Conservation (phyloP, 2,113 vertebrate species). For the Toxotes jaculatrix region DNA sequence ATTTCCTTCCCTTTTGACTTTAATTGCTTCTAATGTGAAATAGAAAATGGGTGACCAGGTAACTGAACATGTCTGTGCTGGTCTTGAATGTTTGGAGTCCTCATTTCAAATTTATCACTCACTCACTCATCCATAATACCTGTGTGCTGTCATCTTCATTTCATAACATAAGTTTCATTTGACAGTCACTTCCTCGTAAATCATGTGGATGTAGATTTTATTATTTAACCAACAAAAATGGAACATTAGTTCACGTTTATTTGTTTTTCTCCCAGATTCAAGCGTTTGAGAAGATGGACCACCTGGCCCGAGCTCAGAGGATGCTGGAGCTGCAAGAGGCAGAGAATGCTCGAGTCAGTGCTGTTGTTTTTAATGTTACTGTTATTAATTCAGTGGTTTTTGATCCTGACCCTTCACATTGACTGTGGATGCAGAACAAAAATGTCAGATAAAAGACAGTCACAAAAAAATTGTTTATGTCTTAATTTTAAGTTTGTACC, state of each 20-base stretch:
- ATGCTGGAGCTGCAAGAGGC: constrained; percentile 97
- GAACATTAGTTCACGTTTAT: neutral
- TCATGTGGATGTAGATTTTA: constrained; percentile 3
- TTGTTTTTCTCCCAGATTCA: constrained; percentile 83
- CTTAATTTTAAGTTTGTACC: neutral
- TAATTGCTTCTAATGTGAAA: constrained; percentile 52
- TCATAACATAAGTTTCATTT: constrained; percentile 12
- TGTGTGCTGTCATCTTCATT: neutral
- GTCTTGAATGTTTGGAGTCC: neutral
- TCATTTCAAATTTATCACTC: neutral
- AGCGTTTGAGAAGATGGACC: constrained; percentile 98
- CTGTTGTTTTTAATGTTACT: neutral
- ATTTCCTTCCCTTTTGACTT: constrained; percentile 39
- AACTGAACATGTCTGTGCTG: constrained; percentile 52
- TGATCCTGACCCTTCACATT: no score
- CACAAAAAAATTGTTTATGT: neutral
- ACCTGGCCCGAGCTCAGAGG: constrained; percentile 92
- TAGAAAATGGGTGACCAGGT: constrained; percentile 77
- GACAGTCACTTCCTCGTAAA: neutral
- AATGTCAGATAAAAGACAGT: no score
- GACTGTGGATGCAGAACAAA: no score
- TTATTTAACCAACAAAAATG: neutral
- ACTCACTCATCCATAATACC: neutral
- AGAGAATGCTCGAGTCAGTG: constrained; percentile 92
- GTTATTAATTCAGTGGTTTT: neutral